These are phyloP conservation scores for Leptinotarsa peninsularis DNA, from an alignment of 2,888 invertebrate genomes.

Conservation along the genomic window DNA sequence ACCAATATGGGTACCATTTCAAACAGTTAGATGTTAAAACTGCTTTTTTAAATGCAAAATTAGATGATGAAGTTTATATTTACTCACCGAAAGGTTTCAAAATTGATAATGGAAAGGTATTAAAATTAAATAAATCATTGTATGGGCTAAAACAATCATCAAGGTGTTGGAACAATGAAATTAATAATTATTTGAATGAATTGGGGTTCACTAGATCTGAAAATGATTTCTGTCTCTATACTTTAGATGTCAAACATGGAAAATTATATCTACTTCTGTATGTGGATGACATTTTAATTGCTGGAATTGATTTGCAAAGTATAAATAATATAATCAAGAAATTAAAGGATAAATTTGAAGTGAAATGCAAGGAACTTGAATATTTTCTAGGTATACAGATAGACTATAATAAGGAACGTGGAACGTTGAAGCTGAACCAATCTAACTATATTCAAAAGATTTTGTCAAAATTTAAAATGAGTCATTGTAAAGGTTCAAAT, in stretches of 20 bases:
- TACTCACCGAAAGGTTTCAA: not conserved
- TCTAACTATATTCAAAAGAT: slow-evolving; percentile 14
- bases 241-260: not conserved
- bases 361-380: slow-evolving; percentile 4
- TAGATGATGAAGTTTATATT: slow-evolving; percentile 15
- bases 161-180: slow-evolving; percentile 11
- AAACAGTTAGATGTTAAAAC: not conserved
- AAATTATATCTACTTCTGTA: slow-evolving; percentile 6
- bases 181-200: slow-evolving; percentile 12
- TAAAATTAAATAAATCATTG: not conserved
- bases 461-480: not conserved
- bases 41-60: not conserved
- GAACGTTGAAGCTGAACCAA: slow-evolving; percentile 14
- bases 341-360: slow-evolving; percentile 3
- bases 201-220: not conserved
- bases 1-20: not conserved
- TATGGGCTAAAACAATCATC: slow-evolving; percentile 27
- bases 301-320: slow-evolving; percentile 12
- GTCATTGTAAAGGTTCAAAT: not conserved
- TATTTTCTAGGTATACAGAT: slow-evolving; percentile 41
- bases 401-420: slow-evolving; percentile 32
- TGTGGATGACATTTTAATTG: slow-evolving; percentile 18
- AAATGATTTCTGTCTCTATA: not conserved
- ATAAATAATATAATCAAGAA: not conserved
- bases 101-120: no score